Conservation (phyloP, 2,888 invertebrate species). For the Pegoplata infirma region DNA sequence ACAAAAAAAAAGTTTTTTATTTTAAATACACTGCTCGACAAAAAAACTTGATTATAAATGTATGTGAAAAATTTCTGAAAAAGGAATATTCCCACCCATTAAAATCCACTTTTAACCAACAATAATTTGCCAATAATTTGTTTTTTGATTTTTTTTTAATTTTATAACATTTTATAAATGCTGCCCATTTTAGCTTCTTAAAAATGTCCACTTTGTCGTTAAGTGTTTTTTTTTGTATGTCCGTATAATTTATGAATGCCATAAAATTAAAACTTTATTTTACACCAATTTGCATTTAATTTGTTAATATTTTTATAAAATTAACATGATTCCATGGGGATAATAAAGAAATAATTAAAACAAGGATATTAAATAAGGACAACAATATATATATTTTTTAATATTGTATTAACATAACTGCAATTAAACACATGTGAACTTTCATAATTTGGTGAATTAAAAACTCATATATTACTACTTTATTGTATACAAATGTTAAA, state of each 20-base stretch:
- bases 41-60: too few species aligned
- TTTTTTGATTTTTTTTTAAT: too few species aligned
- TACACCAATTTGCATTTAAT: slow-evolving; percentile 5
- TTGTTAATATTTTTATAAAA: slow-evolving; percentile 15
- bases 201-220: not conserved
- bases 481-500: not conserved
- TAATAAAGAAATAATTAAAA: slow-evolving; percentile 22
- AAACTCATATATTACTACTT: not conserved
- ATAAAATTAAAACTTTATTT: not conserved
- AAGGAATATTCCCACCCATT: too few species aligned
- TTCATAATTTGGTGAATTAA: slow-evolving; percentile 14
- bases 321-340: slow-evolving; percentile 16
- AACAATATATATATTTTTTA: not conserved
- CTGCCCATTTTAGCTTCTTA: too few species aligned
- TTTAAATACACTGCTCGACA: too few species aligned
- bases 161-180: too few species aligned
- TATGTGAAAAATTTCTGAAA: too few species aligned
- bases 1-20: too few species aligned
- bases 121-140: too few species aligned
- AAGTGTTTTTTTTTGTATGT: not conserved
- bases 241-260: not conserved
- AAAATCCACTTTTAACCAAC: too few species aligned
- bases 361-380: not conserved
- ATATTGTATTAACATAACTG: slow-evolving; percentile 7
- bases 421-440: slow-evolving; percentile 20